Conservation (phyloP, 2,888 invertebrate genomes). For the Ennomos erosarius region DNA sequence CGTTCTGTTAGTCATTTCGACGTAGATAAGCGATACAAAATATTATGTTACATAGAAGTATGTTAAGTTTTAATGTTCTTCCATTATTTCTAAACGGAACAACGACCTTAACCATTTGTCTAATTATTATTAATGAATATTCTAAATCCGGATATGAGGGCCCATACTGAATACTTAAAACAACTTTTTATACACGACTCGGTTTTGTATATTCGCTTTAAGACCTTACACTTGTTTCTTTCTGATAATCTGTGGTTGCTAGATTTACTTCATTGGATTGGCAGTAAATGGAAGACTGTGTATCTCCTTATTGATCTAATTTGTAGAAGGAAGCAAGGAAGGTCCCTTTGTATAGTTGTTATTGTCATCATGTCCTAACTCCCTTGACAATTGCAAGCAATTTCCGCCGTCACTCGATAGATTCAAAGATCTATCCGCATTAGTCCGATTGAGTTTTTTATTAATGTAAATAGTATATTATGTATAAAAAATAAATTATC, state of each 20-base stretch:
- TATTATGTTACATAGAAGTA: conserved; percentile 64
- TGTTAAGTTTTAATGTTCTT: conserved; percentile 74
- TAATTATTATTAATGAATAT: conserved; percentile 37
- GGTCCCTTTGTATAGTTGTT: conserved; percentile 30
- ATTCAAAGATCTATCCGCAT: conserved; percentile 29
- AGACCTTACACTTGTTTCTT: conserved; percentile 52
- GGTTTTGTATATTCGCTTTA: conserved; percentile 47
- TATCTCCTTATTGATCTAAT: conserved; percentile 31
- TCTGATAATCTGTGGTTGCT: conserved; percentile 42
- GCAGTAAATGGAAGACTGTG: conserved; percentile 15
- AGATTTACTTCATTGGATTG: conserved; percentile 29
- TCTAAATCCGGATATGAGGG: conserved; percentile 57
- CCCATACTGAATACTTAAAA: conserved; percentile 55
- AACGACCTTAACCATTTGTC: conserved; percentile 50
- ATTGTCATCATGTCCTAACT: conserved; percentile 30
- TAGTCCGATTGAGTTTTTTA: conserved; percentile 60
- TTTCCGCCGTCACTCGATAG: conserved; percentile 38
- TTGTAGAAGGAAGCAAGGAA: conserved; percentile 40
- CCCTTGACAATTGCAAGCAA: conserved; percentile 31
- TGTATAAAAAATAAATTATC: conserved; percentile 65
- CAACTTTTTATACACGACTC: conserved; percentile 61
- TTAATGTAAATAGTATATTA: conserved; percentile 72
- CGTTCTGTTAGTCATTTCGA: conserved; percentile 61
- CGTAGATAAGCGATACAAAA: conserved; percentile 55
- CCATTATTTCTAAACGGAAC: conserved; percentile 68